Percentiles rank a stretch among this genome's conserved stretches.
Conservation (phyloP, 2,797 vertebrate species). For the Clamator glandarius region DNA sequence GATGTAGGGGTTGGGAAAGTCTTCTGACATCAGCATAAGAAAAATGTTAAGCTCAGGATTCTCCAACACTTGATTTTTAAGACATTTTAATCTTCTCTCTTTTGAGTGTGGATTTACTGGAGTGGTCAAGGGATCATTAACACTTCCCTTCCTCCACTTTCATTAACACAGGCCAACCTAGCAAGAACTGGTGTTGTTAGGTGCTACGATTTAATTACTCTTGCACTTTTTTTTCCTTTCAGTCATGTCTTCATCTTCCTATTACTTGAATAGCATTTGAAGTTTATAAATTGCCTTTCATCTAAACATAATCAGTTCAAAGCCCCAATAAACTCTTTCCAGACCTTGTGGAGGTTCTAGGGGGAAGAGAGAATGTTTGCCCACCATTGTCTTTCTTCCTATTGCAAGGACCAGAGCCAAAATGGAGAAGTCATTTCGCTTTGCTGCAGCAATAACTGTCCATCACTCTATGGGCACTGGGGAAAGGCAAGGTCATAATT, state of each 20-base stretch:
- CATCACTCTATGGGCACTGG: not conserved
- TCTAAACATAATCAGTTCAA: not conserved
- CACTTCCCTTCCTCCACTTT: not conserved
- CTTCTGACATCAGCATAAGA: not conserved
- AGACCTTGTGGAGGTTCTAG: not conserved
- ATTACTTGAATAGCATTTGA: not conserved
- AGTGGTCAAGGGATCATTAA: not conserved
- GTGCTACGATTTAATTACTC: not conserved
- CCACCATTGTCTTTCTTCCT: not conserved
- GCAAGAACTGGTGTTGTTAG: not conserved
- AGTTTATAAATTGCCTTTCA: not conserved
- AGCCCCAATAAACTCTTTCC: not conserved
- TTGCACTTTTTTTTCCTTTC: not conserved
- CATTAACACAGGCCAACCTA: not conserved
- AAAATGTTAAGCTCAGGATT: constrained; percentile 3
- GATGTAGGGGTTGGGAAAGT: not conserved
- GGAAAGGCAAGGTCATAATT: not conserved
- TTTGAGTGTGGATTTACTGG: constrained; percentile 27
- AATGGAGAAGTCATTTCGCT: not conserved
- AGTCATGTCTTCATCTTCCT: not conserved
- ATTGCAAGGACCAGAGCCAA: not conserved
- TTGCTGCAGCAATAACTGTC: not conserved
- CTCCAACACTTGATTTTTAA: constrained; percentile 5
- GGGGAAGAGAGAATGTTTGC: not conserved
- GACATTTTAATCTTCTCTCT: constrained; percentile 5